Evolutionary conservation across 2,888 invertebrate genomes (phyloP), one percentile per base, ranked within the genome.

Genomic region (Lasiommata megera): DNA sequence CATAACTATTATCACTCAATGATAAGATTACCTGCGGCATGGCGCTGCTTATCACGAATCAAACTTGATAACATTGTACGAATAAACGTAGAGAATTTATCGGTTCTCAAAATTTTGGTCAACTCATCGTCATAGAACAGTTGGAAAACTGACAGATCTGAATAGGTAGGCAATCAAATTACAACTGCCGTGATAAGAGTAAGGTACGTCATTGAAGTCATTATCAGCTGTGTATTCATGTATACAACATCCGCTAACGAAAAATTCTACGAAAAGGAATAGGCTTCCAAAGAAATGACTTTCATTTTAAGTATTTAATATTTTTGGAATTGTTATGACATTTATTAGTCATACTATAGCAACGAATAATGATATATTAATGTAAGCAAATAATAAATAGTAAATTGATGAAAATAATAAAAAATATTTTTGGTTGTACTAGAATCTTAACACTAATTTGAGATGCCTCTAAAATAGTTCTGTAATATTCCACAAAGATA

Each of bases 1-100:
- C 88, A 86, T 83, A 86, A 84, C 86, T 83, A 82, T 84, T 90
- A 90, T 90, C 89, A 87, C 80, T 82, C 78, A 79, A 77, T 83
- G 90, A 90, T 90, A 90, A 90, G 88, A 88, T 85, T 86, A 84
- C 81, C 73, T 71, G 76, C 80, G 79, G 83, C 82, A 85, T 84
- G 78, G 82, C 78, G 70, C 66, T 78, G 80, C 86, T 89, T 90
- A 89, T 89, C 88, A 74, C 81, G 82, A 88, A 86, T 88, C 87
- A 83, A 80, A 75, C 69, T 73, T 71, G 88, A 88, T 89, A 88
- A 85, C 82, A 75, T 71, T 68, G 70, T 77, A 79, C 76, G 82
- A 79, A 81, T 77, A 80, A 75, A 82, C 72, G 74, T 74, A 74
- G 66, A 74, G 70, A 70, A 68, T 70, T 68, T 73, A 79, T 76